Evolutionary conservation across 1,140 invertebrate genomes (phyloP), one percentile per base, ranked within the genome.

Genomic region (Frieseomelitta varia): DNA sequence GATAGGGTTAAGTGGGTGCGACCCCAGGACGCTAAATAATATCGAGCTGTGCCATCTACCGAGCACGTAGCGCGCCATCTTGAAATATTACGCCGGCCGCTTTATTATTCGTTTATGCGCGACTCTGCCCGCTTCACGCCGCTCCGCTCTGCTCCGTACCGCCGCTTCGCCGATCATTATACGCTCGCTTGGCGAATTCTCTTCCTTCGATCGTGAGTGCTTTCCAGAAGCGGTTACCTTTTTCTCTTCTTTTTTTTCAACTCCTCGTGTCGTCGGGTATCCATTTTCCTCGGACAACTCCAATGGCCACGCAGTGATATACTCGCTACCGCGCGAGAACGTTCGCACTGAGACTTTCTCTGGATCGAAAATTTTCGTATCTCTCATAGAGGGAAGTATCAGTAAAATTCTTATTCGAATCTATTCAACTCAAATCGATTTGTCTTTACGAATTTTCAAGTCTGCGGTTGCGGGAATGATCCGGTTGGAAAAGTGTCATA

Each of bases 21-120:
- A 94, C 93, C 93, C 85, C 91, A 93, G 85, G 93, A 94, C 91
- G 93, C 92, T 94, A 93, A 94, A 93, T 94, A 94, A 94, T 94
- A 93, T 93, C 92, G 92, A 92, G 92, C 91, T 93, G 85, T 92
- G 91, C 91, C 91, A 93, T 94, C 92, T 92, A 90, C 89, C 90
- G 90, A 90, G 91, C 90, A 92, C 91, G 90, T 92, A 92, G 84
- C 87, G 86, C 91, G 91, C 92, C 91, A 92, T 91, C 90, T 90
- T 93, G 91, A 94, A 93, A 93, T 93, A 93, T 93, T 93, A 93
- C 90, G 90, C 87, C 85, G 86, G 84, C 75, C 86, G 90, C 85
- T 91, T 92, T 91, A 91, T 92, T 91, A 89, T 89, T 89, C 88
- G 85, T 81, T 87, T 88, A 86, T 68, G 79, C 79, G 81, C 78